Base-by-base conservation (phyloP, 2,113 vertebrate genomes). In the Salminus brasiliensis region DNA sequence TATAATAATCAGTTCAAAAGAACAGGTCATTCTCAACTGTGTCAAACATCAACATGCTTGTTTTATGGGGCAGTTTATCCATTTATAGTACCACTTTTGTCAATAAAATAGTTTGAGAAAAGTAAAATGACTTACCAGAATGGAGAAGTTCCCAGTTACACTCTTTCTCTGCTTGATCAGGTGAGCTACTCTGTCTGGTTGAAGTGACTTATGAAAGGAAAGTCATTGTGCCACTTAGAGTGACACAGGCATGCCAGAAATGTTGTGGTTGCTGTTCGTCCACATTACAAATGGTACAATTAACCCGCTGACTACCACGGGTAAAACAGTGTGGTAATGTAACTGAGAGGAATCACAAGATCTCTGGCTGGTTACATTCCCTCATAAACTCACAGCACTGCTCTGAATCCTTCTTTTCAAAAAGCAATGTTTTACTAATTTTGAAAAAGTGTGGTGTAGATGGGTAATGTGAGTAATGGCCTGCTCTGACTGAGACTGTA, bases 261-360 rank as follows among this genome's bases (percentile, higher is more conserved):
- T 94, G 93, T 91, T 78, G 91, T 82, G 88, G 89, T 92, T 88
- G 91, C 92, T 88, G 93, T 94, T 94, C 90, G 88, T 90, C 92
- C 83, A 87, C 92, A 93, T 94, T 92, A 83, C 83, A 67, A 85
- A 89, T 82, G 86, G 18, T 73, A 82, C 32, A 76, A 85, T 88
- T 75, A 67, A 74, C 36, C 49, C 63, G 32, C 18, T 62, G 45
- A 68, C 78, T 77, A 27, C 83, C 85, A 74, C 80, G 18, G 34
- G 25, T 7, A 77, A 43, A 83, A 70, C 62, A 66, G 9, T 32
- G 21, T 15, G 70, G 59, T 69, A 52, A 57, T 41, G 27, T 78
- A 27, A 21, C 39, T 80, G 30, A 52, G 4, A 23, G 12, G 32
- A 39, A 78, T 43, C 45, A 52, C 5, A 43, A 53, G 11, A 39